These are phyloP conservation scores for Plebejus melissa DNA, from an alignment of 2,888 invertebrate genomes.

Conservation along the genomic window DNA sequence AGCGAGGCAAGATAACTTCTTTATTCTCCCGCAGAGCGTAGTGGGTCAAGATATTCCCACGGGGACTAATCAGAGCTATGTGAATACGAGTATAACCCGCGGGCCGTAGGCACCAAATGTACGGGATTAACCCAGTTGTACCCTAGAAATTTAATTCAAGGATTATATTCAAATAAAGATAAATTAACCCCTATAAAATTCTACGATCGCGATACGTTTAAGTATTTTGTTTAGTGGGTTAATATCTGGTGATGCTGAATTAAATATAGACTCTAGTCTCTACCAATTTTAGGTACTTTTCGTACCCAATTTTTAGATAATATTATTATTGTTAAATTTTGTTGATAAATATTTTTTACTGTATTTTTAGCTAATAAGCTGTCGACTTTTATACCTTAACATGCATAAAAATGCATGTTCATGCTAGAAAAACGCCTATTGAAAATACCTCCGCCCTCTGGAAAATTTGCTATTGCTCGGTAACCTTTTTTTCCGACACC, in stretches of 20 bases:
- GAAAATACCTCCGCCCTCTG: neutral
- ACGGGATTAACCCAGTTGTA: constrained; percentile 2
- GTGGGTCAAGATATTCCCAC: constrained; percentile 26
- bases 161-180: neutral
- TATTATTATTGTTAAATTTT: neutral
- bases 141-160: neutral
- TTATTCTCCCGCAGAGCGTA: constrained; percentile 22
- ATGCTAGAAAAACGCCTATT: neutral
- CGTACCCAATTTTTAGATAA: neutral
- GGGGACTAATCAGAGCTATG: constrained; percentile 23
- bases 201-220: neutral
- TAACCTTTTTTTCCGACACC: neutral
- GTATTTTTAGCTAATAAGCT: no score
- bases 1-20: constrained; percentile 24
- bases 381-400: no score
- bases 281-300: neutral
- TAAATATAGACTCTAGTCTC: neutral
- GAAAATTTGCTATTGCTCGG: neutral
- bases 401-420: neutral
- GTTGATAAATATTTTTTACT: no score
- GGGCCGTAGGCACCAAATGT: neutral
- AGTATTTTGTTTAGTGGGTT: neutral
- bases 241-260: neutral
- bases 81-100: constrained; percentile 12
- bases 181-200: neutral